A percentile compares a stretch with the other conserved stretches of the same genome.
Conservation (phyloP, 2,113 vertebrate species). For the Gymnobelideus leadbeateri region DNA sequence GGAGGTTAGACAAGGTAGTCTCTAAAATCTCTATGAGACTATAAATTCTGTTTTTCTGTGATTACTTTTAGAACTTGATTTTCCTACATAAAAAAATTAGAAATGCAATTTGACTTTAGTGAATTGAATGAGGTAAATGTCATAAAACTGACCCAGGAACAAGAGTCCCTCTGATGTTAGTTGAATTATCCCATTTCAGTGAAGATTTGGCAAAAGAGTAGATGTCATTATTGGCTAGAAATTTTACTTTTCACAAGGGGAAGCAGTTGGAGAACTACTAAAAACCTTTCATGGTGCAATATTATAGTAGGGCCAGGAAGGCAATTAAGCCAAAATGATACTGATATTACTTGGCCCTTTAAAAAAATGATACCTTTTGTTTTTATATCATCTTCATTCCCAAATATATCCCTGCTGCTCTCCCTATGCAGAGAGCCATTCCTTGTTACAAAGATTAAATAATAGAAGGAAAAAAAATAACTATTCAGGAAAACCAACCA, state of each 20-base stretch:
- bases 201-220: background rate
- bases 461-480: background rate
- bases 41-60: background rate
- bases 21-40: background rate
- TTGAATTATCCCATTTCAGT: background rate
- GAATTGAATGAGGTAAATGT: background rate
- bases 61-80: background rate
- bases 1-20: background rate
- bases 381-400: background rate
- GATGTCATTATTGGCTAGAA: background rate
- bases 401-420: background rate
- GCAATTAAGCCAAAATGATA: background rate
- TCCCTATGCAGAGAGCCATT: background rate
- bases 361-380: background rate
- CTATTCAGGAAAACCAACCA: background rate
- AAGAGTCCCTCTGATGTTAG: background rate
- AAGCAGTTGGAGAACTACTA: background rate
- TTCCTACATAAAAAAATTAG: background rate
- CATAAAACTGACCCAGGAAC: background rate
- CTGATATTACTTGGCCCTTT: background rate
- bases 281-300: background rate
- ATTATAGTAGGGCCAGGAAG: background rate
- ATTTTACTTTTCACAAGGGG: background rate
- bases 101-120: background rate
- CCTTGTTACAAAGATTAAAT: background rate